Base-by-base conservation (phyloP, 2,888 invertebrate species). In the Spisula subtruncata region DNA sequence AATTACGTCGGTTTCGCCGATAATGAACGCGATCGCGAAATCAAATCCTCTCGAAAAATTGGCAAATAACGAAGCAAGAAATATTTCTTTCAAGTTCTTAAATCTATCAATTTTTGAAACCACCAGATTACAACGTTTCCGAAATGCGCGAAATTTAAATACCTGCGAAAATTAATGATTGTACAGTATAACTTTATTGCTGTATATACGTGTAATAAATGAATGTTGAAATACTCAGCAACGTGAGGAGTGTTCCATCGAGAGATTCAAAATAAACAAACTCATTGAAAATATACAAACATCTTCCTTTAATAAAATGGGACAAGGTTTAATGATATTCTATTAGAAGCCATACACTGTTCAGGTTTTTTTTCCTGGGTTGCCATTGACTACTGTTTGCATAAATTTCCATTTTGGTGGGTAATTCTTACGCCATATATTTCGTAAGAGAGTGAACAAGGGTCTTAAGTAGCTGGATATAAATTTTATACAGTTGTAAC, bases 321-420 rank as follows among this genome's bases (percentile, higher is more conserved):
- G 75, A 35, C 75, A 35, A 2, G 32, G 75, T 75, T 75, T 75
- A 18, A 75, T 16, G 32, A 14, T 75, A 32, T 66, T 25, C 25
- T 18, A 75, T 75, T 75, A 1, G 25, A 25, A 14, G 29, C 5
- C 25, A n/a, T 56, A 6, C 12, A 29, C n/a, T 71, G 25, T 25
- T 25, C 8, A 10, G 29, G 71, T 29, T 75, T 75, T 75, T n/a
- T 75, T 75, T 60, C 25, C 60, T 18, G 5, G 12, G 35, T 75
- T 75, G 75, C 32, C 35, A 75, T 75, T 35, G 75, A 18, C 32
- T 35, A 75, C 75, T 75, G 75, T 75, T 75, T 75, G 75, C 32
- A 32, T 25, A 75, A 35, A 29, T 16, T 75, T 75, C 29, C 75
- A 32, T 75, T 75, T 75, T 35, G 18, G 75, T 75, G 32, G 32